Base-by-base conservation (phyloP, 2,888 invertebrate species). In the Oegoconia quadripuncta region DNA sequence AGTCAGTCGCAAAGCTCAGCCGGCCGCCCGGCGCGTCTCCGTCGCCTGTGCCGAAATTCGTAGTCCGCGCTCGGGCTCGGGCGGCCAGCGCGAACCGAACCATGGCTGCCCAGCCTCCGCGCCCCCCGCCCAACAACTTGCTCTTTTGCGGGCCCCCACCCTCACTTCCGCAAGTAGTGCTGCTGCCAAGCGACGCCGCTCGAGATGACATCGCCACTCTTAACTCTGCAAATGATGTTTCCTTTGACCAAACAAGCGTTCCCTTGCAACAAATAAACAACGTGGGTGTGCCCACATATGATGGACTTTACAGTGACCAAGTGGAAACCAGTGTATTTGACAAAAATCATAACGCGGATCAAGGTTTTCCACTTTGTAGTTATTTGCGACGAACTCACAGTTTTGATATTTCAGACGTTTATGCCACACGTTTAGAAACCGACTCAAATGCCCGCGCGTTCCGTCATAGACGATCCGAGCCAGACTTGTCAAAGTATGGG, bases 51-150 rank as follows among this genome's bases (percentile, higher is more conserved):
- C 64, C 59, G 65, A 68, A 73, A 74, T 66, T 65, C 59, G 25
- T 61, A 67, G 66, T 71, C 73, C 70, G 71, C 70, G 71, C 71
- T 72, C 74, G 83, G 74, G 74, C 64, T 65, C 68, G 71, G 72
- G 70, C 70, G 70, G 68, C 60, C 67, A 55, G 64, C 55, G 78
- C 70, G 63, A 12, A 14, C n/a, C 69, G 64, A 72, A 71, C 77
- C 77, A 84, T 82, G 88, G 80, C 88, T 76, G 74, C 83, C 72
- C 76, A 86, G 73, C 82, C 81, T 56, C 75, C 84, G 74, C 84
- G 88, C 56, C 74, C 73, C 49, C 80, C 84, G 49, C 81, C 82
- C 46, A 81, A 87, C 76, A 81, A 89, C 78, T 55, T 88, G 69
- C 73, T 90, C 64, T 73, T 87, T 56, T 71, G 78, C 51, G 81